Evolutionary conservation across 1,140 invertebrate species (phyloP).

Genomic region (Pseudomyrmex flavicornis): DNA sequence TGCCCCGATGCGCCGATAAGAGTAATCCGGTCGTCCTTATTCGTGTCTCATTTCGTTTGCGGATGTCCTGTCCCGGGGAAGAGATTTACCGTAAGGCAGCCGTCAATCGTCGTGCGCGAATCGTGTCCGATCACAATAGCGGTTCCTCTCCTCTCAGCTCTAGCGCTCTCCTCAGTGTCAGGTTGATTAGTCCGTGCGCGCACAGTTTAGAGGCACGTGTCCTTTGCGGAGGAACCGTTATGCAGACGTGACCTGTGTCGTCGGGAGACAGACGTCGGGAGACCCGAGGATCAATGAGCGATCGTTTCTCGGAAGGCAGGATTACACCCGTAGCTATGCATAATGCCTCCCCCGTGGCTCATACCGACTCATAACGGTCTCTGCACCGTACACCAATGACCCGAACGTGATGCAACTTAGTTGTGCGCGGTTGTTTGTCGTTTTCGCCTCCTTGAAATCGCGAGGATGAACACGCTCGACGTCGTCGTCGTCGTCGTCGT

Average conservation of each 20-base stretch:
- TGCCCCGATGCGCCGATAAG: not conserved
- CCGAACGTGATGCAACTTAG: constrained; percentile 57
- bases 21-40: not conserved
- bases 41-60: constrained; percentile 22
- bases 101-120: constrained; percentile 31
- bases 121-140: constrained; percentile 62
- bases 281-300: constrained; percentile 69
- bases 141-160: constrained; percentile 1
- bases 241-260: constrained; percentile 72
- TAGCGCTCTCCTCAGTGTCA: constrained; percentile 36
- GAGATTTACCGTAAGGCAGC: constrained; percentile 31
- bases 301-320: constrained; percentile 73
- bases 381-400: constrained; percentile 66
- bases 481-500: not conserved
- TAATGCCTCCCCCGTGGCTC: constrained; percentile 61
- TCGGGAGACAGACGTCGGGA: constrained; percentile 19
- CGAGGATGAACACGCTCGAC: not conserved
- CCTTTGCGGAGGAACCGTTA: constrained; percentile 69
- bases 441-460: constrained; percentile 39
- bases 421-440: constrained; percentile 46
- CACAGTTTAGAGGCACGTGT: constrained; percentile 69
- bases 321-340: constrained; percentile 72
- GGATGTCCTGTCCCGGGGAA: not conserved
- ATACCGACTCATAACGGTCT: constrained; percentile 71
- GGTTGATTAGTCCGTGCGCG: constrained; percentile 66